Base-by-base conservation (phyloP, 1,140 invertebrate species). In the Hesperophylax magnus region DNA sequence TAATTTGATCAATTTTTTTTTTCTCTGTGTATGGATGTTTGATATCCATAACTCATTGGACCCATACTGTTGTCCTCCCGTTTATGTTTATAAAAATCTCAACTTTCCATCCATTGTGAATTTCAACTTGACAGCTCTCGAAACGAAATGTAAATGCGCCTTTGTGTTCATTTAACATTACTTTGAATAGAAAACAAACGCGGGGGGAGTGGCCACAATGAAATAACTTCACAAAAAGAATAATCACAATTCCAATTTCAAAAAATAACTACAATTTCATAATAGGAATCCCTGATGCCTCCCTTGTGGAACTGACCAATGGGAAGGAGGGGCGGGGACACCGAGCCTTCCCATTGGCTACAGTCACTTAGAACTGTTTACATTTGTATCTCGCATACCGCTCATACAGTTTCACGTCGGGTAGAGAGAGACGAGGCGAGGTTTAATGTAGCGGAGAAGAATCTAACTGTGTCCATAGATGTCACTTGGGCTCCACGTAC, bases 401-500 rank as follows among this genome's bases (percentile, higher is more conserved):
- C 76, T 79, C n/a, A 78, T 78, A 83, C 79, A 78, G 82, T 83
- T 81, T 80, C 82, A 81, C 82, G 78, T 78, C 67, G 15, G 82
- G 52, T 47, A 20, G 82, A 83, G 65, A 18, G 76, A 67, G 79
- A 83, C 67, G 79, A 27, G 31, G 27, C 63, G 53, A 58, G 75
- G 39, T 67, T 63, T 20, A 67, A 78, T 65, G 74, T 77, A 52
- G 54, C 74, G 47, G 31, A n/a, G 58, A 17, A 54, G 58, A 18
- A 39, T 56, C 47, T 61, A 78, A 78, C 47, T 78, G 76, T 78
- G 76, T 78, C 76, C 61, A 47, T 67, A 27, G 52, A 56, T 75
- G 80, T 58, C 54, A 72, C 75, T 78, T 56, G 69, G 34, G 31
- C 18, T 22, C 47, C 24, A 22, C 27, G 79, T 24, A 14, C n/a